Conservation (phyloP, 2,797 vertebrate species). For the Propithecus perrieri region DNA sequence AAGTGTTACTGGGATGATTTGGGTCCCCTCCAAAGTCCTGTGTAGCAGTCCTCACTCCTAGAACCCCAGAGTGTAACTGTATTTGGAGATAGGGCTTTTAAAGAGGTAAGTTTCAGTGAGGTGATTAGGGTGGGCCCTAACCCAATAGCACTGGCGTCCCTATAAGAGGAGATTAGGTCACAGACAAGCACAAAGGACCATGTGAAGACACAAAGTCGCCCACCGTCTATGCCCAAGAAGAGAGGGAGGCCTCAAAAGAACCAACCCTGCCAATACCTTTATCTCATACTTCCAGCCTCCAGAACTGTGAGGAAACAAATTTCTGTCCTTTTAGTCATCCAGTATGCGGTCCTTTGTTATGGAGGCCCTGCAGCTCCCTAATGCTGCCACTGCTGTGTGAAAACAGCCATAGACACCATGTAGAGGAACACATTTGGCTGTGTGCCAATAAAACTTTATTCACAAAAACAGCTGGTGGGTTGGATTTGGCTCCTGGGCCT, state of each 20-base stretch:
- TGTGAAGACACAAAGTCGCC: background rate
- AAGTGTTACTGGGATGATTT: background rate
- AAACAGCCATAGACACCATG: background rate
- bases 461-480: background rate
- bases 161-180: background rate
- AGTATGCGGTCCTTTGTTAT: background rate
- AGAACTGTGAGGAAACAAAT: background rate
- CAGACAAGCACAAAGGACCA: background rate
- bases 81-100: background rate
- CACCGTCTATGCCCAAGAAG: background rate
- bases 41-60: background rate
- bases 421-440: background rate
- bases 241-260: background rate
- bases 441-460: background rate
- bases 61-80: background rate
- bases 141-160: background rate
- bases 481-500: background rate
- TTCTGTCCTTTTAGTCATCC: background rate
- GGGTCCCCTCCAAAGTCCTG: too few relatives aligned
- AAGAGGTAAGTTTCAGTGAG: background rate
- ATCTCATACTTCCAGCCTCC: background rate
- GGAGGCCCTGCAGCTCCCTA: background rate
- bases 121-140: background rate
- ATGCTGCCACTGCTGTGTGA: rapidly evolving
- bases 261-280: background rate